Evolutionary conservation across 2,797 vertebrate species (phyloP).

Genomic region (Hydrocynus forskahlii): DNA sequence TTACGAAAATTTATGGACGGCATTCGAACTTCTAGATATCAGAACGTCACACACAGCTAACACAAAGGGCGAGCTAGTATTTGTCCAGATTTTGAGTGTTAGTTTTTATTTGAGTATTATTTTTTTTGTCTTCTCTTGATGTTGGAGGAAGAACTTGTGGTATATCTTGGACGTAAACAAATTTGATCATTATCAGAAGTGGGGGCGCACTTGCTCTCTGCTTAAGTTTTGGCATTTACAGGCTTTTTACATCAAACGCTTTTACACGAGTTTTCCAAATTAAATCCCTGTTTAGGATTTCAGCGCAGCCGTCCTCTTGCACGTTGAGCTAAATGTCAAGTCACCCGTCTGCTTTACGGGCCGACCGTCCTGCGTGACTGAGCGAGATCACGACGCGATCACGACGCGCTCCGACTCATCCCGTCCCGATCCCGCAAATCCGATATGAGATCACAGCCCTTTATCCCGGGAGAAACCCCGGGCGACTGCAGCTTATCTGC

Average conservation of each 20-base stretch:
- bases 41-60: no score
- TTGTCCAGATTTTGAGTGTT: no score
- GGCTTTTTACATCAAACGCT: slow-evolving; percentile 31
- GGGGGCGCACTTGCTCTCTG: slow-evolving; percentile 3
- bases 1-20: no score
- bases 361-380: slow-evolving; percentile 24
- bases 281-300: slow-evolving; percentile 48
- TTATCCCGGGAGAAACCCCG: slow-evolving; percentile 43
- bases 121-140: not conserved
- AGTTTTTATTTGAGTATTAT: no score
- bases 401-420: slow-evolving; percentile 30
- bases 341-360: slow-evolving; percentile 51
- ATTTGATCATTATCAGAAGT: not conserved
- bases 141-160: not conserved
- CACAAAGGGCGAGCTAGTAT: no score
- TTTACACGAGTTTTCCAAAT: slow-evolving; percentile 7
- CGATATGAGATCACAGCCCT: slow-evolving; percentile 65
- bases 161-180: not conserved
- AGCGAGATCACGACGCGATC: slow-evolving; percentile 36
- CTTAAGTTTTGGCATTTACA: slow-evolving; percentile 46
- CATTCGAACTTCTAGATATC: no score
- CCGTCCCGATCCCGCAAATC: slow-evolving; percentile 39
- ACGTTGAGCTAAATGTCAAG: slow-evolving; percentile 55
- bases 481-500: slow-evolving; percentile 40
- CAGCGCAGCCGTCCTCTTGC: slow-evolving; percentile 33